Percentiles rank a stretch among this genome's conserved stretches.
Evolutionary conservation across 2,888 invertebrate species (phyloP).

Genomic region (Melitaea athalia): DNA sequence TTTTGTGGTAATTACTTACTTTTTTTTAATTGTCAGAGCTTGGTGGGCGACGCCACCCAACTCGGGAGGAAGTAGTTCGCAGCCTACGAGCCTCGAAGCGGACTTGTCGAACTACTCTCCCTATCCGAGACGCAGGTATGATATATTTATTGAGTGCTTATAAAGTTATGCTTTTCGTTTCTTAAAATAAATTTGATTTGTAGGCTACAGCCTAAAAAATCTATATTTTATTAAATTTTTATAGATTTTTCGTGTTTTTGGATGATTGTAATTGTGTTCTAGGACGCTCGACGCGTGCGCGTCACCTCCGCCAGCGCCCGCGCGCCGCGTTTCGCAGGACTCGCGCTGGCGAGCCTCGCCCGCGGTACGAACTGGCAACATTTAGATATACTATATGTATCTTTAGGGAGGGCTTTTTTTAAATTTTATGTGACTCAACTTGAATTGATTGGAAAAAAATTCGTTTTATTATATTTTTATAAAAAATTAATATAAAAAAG

Average conservation of each 20-base stretch:
- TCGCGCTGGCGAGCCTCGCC: constrained; percentile 70
- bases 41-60: constrained; percentile 65
- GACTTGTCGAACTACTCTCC: constrained; percentile 71
- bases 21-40: constrained; percentile 51
- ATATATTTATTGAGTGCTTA: not conserved
- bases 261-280: not conserved
- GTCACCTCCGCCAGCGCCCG: constrained; percentile 70
- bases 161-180: not conserved
- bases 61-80: constrained; percentile 76
- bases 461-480: no score
- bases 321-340: constrained; percentile 70
- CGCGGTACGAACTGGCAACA: constrained; percentile 50
- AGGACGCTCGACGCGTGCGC: constrained; percentile 71
- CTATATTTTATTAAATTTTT: not conserved
- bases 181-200: no score
- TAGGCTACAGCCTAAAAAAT: no score
- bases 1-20: not conserved
- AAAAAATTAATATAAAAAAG: no score
- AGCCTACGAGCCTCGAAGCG: constrained; percentile 74
- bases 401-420: not conserved
- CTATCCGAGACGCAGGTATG: constrained; percentile 68
- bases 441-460: no score
- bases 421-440: no score
- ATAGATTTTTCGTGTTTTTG: no score
- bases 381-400: not conserved